These are phyloP conservation scores for Drosophila nigricruria DNA, from an alignment of 2,888 invertebrate genomes.

Conservation along the genomic window DNA sequence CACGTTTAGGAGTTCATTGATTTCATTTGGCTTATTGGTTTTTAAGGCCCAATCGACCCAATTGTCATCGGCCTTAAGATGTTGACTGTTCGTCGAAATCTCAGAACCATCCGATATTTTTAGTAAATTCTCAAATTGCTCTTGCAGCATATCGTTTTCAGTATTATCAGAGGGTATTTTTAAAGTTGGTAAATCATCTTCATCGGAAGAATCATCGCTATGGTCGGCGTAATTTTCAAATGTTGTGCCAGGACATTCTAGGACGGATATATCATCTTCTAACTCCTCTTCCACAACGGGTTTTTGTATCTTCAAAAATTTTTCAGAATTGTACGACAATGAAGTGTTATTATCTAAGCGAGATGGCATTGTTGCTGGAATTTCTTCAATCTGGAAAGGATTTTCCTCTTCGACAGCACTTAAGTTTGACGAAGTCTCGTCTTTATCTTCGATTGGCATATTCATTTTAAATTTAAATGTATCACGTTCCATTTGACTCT, in stretches of 20 bases:
- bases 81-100: no score
- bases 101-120: neutral
- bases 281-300: neutral
- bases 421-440: neutral
- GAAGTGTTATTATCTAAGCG: fast-evolving
- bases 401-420: neutral
- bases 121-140: neutral
- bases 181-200: neutral
- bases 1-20: neutral
- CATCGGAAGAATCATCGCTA: neutral
- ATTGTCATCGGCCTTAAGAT: neutral
- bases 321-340: neutral
- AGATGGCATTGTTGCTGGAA: neutral
- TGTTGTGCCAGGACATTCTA: no score
- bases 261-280: neutral
- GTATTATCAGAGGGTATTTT: no score
- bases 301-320: no score
- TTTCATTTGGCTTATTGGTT: neutral
- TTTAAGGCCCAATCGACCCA: neutral
- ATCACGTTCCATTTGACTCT: neutral
- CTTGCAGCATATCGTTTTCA: neutral
- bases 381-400: neutral
- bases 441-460: neutral
- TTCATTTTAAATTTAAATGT: neutral
- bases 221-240: fast-evolving